Base-by-base conservation (phyloP, 2,888 invertebrate genomes). In the Metallyticus violacea region DNA sequence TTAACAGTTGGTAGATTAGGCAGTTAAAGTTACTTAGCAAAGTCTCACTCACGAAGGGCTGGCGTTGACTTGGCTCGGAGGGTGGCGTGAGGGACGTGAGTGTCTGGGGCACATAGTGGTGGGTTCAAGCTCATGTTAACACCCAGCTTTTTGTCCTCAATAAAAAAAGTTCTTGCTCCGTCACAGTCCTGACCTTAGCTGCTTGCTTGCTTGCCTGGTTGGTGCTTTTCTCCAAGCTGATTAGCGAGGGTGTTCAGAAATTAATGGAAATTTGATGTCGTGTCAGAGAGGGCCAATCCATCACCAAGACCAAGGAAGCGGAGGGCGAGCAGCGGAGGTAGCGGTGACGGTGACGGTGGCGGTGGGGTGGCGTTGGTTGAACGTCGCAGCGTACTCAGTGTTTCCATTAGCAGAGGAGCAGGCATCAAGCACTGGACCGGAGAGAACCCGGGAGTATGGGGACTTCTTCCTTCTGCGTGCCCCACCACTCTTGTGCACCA, bases 201-300 rank as follows among this genome's bases (percentile, higher is more conserved):
- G 87, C 79, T 62, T 62, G 40, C 40, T 62, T 62, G 40, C 40
- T 62, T 62, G 40, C 40, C 22, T 62, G 40, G 15, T 62, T 62
- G 40, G 22, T 62, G 40, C 40, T 62, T 87, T 87, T 86, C 88
- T 87, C 86, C 85, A 87, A 87, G 87, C 88, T 88, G 88, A 88
- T 88, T 88, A 88, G 86, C 86, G 86, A 88, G 86, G 88, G 88
- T 88, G 88, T 88, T 87, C 86, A 88, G 87, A 88, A 88, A 88
- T 88, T 88, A 88, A 88, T 88, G 88, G 88, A 88, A 88, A 88
- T 88, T 88, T 88, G 88, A 88, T 88, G 88, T 88, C 88, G 86
- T 87, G 88, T 88, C 88, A 88, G 86, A 79, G 86, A 80, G 83
- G 79, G 86, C 85, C 88, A 88, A 88, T 88, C 88, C 88, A 88